A percentile compares a stretch with the other conserved stretches of the same genome.
phyloP scores from a whole-genome alignment of 2,113 vertebrate genomes.

The Psammodynastes pulverulentus region DNA sequence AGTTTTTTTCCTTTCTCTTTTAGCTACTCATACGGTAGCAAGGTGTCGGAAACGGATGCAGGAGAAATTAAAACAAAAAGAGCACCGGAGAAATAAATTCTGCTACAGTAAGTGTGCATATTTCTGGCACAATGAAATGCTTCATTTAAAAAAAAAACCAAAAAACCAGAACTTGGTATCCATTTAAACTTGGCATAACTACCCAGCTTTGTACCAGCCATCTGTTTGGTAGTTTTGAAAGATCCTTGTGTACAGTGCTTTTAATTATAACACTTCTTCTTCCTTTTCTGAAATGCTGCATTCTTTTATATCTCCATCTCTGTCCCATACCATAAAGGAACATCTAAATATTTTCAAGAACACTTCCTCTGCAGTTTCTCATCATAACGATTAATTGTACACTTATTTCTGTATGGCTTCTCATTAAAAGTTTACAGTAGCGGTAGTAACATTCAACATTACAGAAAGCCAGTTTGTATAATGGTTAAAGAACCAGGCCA shows the following conservation, averaged over 20 bases:
- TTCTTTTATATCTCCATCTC: not conserved
- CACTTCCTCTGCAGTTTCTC: not conserved
- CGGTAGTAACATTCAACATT: not conserved
- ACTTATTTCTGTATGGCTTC: not conserved
- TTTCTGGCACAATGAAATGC: not conserved
- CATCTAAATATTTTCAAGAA: not conserved
- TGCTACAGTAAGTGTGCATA: not conserved
- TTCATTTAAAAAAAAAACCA: not conserved
- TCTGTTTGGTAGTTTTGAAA: not conserved
- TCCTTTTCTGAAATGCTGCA: not conserved
- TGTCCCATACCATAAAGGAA: not conserved
- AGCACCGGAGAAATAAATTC: not conserved
- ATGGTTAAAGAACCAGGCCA: not conserved
- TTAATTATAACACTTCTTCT: not conserved
- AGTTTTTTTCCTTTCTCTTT: conserved; percentile 23
- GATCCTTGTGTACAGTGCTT: not conserved
- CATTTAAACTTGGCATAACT: not conserved
- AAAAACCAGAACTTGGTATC: not conserved
- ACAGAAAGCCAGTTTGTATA: not conserved
- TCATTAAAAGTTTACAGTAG: not conserved
- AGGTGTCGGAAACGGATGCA: not conserved
- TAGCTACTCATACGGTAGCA: not conserved
- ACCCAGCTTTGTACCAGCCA: not conserved
- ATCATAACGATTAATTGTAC: not conserved
- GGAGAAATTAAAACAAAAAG: not conserved